Percentiles rank a stretch among this genome's conserved stretches.
These are phyloP conservation scores for Barnardius zonarius DNA, from an alignment of 2,113 vertebrate genomes.

Conservation along the genomic window DNA sequence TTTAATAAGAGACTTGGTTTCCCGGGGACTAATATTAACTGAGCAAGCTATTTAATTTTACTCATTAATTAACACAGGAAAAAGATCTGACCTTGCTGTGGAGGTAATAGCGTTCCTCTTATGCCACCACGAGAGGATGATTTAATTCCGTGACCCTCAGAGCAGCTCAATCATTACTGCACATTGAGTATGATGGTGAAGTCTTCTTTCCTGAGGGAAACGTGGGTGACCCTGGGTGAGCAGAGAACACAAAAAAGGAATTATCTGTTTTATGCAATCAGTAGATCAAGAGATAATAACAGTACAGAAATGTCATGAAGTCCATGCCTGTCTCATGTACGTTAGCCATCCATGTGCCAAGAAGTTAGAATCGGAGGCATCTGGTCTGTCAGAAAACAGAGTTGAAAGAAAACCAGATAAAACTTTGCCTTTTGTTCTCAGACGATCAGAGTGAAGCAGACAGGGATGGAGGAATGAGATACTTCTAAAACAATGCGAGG, in stretches of 20 bases:
- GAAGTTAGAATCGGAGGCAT: background rate
- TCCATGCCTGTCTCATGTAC: background rate
- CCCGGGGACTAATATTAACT: background rate
- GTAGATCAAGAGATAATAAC: background rate
- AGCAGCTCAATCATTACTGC: background rate
- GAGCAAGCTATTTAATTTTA: conserved; percentile 1
- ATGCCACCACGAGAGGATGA: background rate
- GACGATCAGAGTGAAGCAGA: background rate
- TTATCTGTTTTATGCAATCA: background rate
- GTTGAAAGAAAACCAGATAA: conserved; percentile 13
- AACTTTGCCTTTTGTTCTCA: background rate
- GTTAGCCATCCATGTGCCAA: background rate
- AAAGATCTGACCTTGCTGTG: background rate
- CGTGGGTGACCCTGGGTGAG: background rate
- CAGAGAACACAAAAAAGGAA: background rate
- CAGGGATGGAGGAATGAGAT: background rate
- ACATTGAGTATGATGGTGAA: background rate
- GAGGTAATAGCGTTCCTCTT: background rate
- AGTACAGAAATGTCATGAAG: conserved; percentile 21
- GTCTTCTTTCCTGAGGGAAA: background rate
- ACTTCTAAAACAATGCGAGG: background rate
- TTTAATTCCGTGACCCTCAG: background rate
- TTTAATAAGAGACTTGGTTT: background rate
- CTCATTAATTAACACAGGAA: conserved; percentile 21
- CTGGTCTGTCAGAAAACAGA: background rate